Conservation (phyloP, 2,113 vertebrate species). For the Nannobrachium achirus region DNA sequence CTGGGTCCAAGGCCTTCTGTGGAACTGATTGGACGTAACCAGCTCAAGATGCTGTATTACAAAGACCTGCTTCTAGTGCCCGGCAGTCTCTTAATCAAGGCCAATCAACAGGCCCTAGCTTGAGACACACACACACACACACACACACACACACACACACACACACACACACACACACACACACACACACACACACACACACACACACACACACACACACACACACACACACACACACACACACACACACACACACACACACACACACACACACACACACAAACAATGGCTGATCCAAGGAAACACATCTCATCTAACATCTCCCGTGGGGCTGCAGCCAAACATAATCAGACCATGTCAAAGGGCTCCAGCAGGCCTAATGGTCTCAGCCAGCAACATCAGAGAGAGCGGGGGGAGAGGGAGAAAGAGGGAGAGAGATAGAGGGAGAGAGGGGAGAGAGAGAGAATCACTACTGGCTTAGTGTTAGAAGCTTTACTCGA, state of each 20-base stretch:
- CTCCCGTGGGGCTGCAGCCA: conserved; percentile 40
- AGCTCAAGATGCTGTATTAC: conserved; percentile 75
- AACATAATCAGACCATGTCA: conserved; percentile 68
- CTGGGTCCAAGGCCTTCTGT: conserved; percentile 52
- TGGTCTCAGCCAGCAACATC: conserved; percentile 50
- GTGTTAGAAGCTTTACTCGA: neutral
- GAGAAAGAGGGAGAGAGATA: conserved; percentile 57
- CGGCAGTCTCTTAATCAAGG: conserved; percentile 71
- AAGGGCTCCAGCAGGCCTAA: conserved; percentile 55
- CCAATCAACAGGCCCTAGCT: conserved; percentile 68
- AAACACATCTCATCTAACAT: conserved; percentile 48
- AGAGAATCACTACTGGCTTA: conserved; percentile 9
- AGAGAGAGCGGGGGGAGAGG: conserved; percentile 49
- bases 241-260: conserved; percentile 34
- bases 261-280: conserved; percentile 30
- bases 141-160: conserved; percentile 46
- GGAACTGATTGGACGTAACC: conserved; percentile 73
- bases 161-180: conserved; percentile 34
- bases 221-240: conserved; percentile 19
- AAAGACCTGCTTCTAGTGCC: conserved; percentile 51
- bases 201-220: conserved; percentile 24
- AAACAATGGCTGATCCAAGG: conserved; percentile 29
- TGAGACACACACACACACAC: conserved; percentile 37
- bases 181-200: conserved; percentile 35
- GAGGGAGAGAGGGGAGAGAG: neutral